phyloP scores from a whole-genome alignment of 1,140 invertebrate species.

The Caligus rogercresseyi region DNA sequence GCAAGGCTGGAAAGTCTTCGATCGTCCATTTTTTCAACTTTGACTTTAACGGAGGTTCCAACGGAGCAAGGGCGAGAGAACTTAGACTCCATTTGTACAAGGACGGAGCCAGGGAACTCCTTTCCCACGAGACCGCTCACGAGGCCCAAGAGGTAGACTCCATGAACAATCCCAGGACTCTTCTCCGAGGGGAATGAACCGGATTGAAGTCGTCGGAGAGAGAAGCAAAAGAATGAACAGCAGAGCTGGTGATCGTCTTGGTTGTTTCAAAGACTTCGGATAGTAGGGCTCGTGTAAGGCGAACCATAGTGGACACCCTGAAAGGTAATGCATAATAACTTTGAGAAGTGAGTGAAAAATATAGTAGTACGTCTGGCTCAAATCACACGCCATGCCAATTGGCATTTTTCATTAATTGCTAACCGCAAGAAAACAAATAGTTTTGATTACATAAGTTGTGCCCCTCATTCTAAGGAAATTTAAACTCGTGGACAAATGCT shows the following conservation, averaged over 20 bases:
- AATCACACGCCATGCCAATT: neutral
- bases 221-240: neutral
- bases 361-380: neutral
- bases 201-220: conserved; percentile 3
- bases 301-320: neutral
- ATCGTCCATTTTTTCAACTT: neutral
- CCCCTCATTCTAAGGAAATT: no score
- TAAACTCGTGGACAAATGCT: no score
- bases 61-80: neutral
- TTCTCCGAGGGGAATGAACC: neutral
- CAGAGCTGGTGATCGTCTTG: neutral
- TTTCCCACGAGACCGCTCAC: conserved; percentile 5
- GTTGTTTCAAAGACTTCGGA: neutral
- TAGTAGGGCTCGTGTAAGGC: neutral
- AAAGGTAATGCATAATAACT: neutral
- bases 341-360: neutral
- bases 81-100: neutral
- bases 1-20: neutral
- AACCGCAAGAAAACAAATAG: no score
- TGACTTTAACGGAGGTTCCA: neutral
- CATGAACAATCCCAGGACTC: conserved; percentile 3
- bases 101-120: conserved; percentile 2
- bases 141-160: neutral
- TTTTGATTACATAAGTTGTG: no score
- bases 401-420: no score